Percentiles rank a stretch among this genome's conserved stretches.
phyloP scores from a whole-genome alignment of 2,797 vertebrate species.

The Toxotes lorentzi region DNA sequence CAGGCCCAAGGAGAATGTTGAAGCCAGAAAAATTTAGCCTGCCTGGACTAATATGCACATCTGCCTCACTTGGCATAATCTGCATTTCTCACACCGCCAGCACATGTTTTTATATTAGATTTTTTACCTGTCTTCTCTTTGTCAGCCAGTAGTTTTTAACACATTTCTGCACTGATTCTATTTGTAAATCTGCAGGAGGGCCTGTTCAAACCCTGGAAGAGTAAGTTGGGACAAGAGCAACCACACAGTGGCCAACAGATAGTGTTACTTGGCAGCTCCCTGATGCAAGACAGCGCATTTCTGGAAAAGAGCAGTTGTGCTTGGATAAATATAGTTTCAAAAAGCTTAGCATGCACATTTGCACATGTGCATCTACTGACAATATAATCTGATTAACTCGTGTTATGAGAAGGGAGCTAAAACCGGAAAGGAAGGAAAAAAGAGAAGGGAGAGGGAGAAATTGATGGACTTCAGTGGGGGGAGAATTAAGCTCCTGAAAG shows the following conservation, averaged over 20 bases:
- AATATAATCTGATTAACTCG: conserved; percentile 12
- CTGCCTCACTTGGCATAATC: background rate
- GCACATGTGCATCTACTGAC: background rate
- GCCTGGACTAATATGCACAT: conserved; percentile 6
- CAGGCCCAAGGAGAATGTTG: background rate
- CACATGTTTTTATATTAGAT: background rate
- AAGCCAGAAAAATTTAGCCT: conserved; percentile 1
- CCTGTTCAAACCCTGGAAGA: background rate
- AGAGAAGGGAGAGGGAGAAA: conserved; percentile 18
- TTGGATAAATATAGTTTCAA: background rate
- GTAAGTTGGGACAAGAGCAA: background rate
- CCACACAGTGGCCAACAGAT: background rate
- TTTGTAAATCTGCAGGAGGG: background rate
- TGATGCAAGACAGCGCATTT: background rate
- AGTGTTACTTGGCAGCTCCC: conserved; percentile 5
- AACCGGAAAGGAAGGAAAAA: background rate
- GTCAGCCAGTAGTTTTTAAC: background rate
- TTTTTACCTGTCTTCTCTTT: background rate
- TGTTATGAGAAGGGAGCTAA: conserved; percentile 3
- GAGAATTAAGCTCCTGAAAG: conserved; percentile 34
- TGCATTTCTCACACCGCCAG: background rate
- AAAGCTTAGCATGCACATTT: conserved; percentile 18
- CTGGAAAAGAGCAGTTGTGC: conserved; percentile 1
- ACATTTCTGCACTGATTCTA: background rate
- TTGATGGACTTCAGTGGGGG: conserved; percentile 25